Base-by-base conservation (phyloP, 2,797 vertebrate genomes). In the Malurus leucopterus region DNA sequence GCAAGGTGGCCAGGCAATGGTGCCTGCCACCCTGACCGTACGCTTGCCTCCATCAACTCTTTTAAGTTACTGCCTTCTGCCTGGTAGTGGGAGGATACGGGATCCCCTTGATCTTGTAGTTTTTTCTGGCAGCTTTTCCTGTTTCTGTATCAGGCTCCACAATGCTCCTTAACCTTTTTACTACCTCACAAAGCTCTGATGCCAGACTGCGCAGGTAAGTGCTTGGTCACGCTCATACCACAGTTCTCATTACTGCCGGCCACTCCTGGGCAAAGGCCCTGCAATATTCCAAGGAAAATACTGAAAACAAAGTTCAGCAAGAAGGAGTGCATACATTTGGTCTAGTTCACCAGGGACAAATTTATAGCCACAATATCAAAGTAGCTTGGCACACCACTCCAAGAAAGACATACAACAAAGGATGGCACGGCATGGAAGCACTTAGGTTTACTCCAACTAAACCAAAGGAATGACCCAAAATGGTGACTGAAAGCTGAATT, bases 21-120 rank as follows among this genome's bases (percentile, higher is more conserved):
- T 54, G 5, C 13, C 21, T 49, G 12, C 8, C 3, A 6, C 23
- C 6, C 8, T 3, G 1, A 49, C 17, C 8, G 4, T 23, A 46
- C 3, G 2, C 41, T 46, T 41, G 9, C 15, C 19, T 77, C 30
- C 44, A 73, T 26, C 68, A 70, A 47, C 13, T 27, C 22, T 62
- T 34, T 43, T 4, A 70, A 75, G n/a, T 19, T 63, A 73, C 50
- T 58, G 40, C 23, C 20, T 50, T 70, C 46, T n/a, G 41, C 6
- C 30, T 40, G 18, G 19, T 44, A 50, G 4, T 14, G 2, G 9
- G 3, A 54, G 5, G 24, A 59, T 12, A 44, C 1, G 44, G 24
- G 7, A 64, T 44, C 8, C 6, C 8, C 20, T 11, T 58, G n/a
- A 63, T 34, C 57, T 32, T 64, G 6, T 22, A 5, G 3, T 17